These are phyloP conservation scores for Pygoscelis adeliae DNA, from an alignment of 2,113 vertebrate genomes.

Conservation along the genomic window DNA sequence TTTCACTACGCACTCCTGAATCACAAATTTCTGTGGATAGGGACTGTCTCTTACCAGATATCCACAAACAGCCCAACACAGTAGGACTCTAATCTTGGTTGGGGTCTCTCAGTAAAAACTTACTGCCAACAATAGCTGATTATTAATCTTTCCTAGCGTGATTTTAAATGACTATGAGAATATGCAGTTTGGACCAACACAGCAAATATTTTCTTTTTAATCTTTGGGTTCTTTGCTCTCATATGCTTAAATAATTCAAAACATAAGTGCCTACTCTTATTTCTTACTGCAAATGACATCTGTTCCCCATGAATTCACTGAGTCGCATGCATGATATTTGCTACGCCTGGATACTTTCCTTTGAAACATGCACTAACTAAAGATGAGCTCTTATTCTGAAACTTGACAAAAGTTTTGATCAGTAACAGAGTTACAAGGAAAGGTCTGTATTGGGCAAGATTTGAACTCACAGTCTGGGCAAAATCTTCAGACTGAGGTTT, in stretches of 20 bases:
- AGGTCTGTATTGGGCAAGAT: not conserved
- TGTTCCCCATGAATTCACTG: conserved; percentile 12
- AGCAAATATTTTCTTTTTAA: not conserved
- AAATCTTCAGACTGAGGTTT: not conserved
- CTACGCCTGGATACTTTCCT: not conserved
- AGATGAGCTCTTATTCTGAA: conserved; percentile 1
- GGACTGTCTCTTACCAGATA: not conserved
- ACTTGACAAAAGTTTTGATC: not conserved
- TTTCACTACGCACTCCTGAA: not conserved
- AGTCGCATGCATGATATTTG: not conserved
- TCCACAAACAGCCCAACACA: not conserved
- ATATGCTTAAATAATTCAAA: conserved; percentile 18
- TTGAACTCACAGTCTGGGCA: not conserved
- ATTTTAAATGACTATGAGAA: not conserved
- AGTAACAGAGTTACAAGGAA: not conserved
- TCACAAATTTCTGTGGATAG: not conserved
- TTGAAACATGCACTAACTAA: not conserved
- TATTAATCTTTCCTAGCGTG: not conserved
- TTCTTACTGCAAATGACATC: conserved; percentile 15
- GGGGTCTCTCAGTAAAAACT: not conserved
- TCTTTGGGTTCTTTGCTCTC: not conserved
- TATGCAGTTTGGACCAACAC: not conserved
- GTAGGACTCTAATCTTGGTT: not conserved
- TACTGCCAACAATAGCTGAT: not conserved
- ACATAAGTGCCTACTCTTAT: not conserved